A percentile compares a stretch with the other conserved stretches of the same genome.
phyloP scores from a whole-genome alignment of 2,113 vertebrate species.

The Onychostruthus taczanowskii region DNA sequence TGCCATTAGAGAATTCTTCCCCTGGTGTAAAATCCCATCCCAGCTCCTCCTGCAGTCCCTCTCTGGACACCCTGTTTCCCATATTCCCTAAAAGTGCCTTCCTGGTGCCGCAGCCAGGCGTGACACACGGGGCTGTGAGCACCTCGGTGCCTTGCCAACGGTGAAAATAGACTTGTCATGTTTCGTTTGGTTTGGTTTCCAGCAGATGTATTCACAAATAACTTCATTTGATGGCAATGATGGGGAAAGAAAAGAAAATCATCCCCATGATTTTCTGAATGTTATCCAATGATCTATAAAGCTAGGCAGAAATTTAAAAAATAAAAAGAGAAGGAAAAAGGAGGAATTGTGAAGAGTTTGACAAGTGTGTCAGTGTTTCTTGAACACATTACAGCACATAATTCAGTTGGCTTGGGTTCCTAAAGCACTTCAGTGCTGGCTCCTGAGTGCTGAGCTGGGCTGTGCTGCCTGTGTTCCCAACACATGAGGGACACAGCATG shows the following conservation, averaged over 20 bases:
- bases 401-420: constrained; percentile 16
- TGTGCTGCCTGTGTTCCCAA: not conserved
- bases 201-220: constrained; percentile 41
- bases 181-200: constrained; percentile 48
- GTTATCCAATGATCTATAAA: constrained; percentile 31
- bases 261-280: constrained; percentile 10
- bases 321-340: not conserved
- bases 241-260: constrained; percentile 46
- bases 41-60: not conserved
- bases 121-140: not conserved
- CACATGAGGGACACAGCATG: rapidly evolving
- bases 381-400: constrained; percentile 18
- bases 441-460: not conserved
- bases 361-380: constrained; percentile 24
- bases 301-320: not conserved
- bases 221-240: constrained; percentile 35
- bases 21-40: not conserved
- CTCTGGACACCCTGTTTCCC: not conserved
- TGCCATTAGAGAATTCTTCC: not conserved
- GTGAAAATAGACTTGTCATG: constrained; percentile 36
- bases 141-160: not conserved
- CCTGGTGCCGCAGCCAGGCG: not conserved
- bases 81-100: not conserved
- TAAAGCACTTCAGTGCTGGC: not conserved
- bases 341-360: constrained; percentile 38